Percentiles rank a stretch among this genome's conserved stretches.
phyloP scores from a whole-genome alignment of 1,140 invertebrate species.

The Drosophila pachea region DNA sequence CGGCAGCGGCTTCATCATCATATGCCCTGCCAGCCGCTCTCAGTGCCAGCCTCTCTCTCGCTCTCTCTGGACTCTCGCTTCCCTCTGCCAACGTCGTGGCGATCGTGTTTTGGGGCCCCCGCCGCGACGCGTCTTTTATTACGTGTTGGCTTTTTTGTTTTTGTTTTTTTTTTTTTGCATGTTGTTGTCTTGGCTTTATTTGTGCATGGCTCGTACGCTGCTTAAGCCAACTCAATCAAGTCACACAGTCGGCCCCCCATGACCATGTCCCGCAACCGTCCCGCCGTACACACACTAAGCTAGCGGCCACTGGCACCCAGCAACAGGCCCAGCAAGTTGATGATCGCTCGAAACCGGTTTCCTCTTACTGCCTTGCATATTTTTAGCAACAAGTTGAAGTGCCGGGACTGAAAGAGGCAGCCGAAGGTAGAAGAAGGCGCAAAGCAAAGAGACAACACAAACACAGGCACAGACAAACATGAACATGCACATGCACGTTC shows the following conservation, averaged over 20 bases:
- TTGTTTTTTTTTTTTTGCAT: slow-evolving; percentile 39
- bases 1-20: slow-evolving; percentile 24
- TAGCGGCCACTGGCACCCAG: slow-evolving; percentile 62
- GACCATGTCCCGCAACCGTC: not conserved
- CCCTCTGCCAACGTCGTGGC: not conserved
- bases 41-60: not conserved
- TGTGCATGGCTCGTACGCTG: slow-evolving; percentile 50
- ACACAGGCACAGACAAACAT: not conserved
- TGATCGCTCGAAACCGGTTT: slow-evolving; percentile 42
- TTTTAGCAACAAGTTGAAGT: slow-evolving; percentile 49
- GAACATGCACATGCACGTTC: slow-evolving; percentile 11
- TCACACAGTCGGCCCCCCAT: slow-evolving; percentile 36
- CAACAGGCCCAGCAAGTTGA: slow-evolving; percentile 55
- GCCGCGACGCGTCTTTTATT: slow-evolving; percentile 61
- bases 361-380: slow-evolving; percentile 46
- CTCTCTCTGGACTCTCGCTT: too few relatives aligned
- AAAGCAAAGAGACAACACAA: slow-evolving; percentile 3
- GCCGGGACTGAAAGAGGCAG: slow-evolving; percentile 9
- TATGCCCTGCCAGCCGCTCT: slow-evolving; percentile 2
- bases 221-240: slow-evolving; percentile 65
- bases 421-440: slow-evolving; percentile 7
- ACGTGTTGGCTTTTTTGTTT: slow-evolving; percentile 56
- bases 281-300: not conserved
- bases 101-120: slow-evolving; percentile 30
- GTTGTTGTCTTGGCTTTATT: slow-evolving; percentile 60